Percentiles rank a stretch among this genome's conserved stretches.
These are phyloP conservation scores for Argyrosomus regius DNA, from an alignment of 2,797 vertebrate species.

Conservation along the genomic window DNA sequence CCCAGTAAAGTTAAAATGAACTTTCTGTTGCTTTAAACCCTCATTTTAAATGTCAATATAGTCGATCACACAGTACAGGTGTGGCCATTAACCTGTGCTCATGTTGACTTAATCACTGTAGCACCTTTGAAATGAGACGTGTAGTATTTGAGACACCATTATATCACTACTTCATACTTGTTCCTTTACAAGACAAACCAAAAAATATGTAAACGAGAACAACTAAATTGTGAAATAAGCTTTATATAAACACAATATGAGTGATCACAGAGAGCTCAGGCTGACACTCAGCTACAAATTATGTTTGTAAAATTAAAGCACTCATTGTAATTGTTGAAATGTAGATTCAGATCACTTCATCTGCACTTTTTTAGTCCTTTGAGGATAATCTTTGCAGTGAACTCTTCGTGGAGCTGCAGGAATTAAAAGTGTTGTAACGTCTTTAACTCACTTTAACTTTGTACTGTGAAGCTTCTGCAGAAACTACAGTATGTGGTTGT, in stretches of 20 bases:
- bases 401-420: background rate
- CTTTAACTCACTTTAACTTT: background rate
- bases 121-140: conserved; percentile 7
- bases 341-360: background rate
- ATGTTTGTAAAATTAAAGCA: background rate
- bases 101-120: background rate
- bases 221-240: background rate
- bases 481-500: background rate
- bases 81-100: background rate
- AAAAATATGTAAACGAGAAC: background rate
- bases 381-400: background rate
- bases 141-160: background rate
- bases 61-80: too few relatives aligned
- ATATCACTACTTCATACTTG: background rate
- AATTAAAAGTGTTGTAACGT: too few relatives aligned
- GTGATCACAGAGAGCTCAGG: background rate
- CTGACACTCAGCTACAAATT: background rate
- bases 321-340: background rate
- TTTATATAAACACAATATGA: background rate
- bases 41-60: background rate
- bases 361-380: background rate
- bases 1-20: background rate
- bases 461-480: background rate
- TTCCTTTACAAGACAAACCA: background rate
- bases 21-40: background rate